Base-by-base conservation (phyloP, 2,888 invertebrate genomes). In the Sialis fuliginosa region DNA sequence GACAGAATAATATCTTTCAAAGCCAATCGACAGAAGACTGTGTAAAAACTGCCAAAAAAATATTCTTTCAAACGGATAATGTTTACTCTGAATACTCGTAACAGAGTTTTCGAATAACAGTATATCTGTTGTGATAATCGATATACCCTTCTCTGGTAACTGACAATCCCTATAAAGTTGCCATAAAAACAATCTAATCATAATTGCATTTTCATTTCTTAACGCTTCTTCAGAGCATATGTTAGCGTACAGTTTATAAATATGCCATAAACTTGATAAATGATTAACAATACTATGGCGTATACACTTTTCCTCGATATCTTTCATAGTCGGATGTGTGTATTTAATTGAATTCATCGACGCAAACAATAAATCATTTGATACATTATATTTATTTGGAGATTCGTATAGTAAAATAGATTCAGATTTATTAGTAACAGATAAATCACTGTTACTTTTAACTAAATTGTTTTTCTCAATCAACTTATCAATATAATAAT, bases 1-100 rank as follows among this genome's bases (percentile, higher is more conserved):
- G 48, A 55, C 60, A 54, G 64, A 64, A 2, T 66, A 61, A 53
- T 71, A 72, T 13, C 73, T 53, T 52, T 61, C 63, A 58, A 64
- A 68, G 2, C 73, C 67, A 31, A 72, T 62, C 37, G 70, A 65
- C 49, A 77, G 62, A 8, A 77, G 53, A 34, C 70, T 68, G 49
- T 74, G 73, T 34, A 74, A 48, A 58, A 74, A 76, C 58, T 78
- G 77, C 73, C 75, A 77, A 55, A 72, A 73, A 57, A 73, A 72
- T 54, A 77, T 68, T 53, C 66, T 68, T 54, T 75, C 75, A 54
- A 76, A 77, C 0, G 77, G 77, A 54, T 69, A 55, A 53, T 75
- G 71, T 1, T 65, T 58, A 4, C 59, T 58, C 48, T 62, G 64
- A 2, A 71, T 58, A 2, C 70, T 60, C 64, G 69, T 69, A 45